Evolutionary conservation across 2,888 invertebrate species (phyloP).

Genomic region (Lasioglossum villosulum): DNA sequence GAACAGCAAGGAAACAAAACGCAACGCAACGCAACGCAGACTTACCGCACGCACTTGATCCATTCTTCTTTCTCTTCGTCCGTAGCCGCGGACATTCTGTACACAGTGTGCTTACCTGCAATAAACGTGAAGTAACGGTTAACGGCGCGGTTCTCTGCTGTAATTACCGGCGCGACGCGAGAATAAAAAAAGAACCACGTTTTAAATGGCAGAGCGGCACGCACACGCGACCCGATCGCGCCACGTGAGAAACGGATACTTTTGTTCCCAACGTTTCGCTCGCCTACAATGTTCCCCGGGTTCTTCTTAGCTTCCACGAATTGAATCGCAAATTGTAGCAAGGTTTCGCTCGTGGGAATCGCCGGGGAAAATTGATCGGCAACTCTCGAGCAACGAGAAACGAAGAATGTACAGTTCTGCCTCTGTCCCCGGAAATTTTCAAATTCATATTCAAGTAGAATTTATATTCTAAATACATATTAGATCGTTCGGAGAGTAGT

Average conservation of each 20-base stretch:
- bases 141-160: slow-evolving; percentile 13
- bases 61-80: slow-evolving; percentile 98
- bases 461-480: too few relatives aligned
- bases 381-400: not conserved
- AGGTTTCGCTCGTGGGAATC: not conserved
- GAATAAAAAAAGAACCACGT: not conserved
- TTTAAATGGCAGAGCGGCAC: slow-evolving; percentile 25
- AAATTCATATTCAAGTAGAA: not conserved
- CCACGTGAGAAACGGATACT: slow-evolving; percentile 26
- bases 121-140: slow-evolving; percentile 50
- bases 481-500: too few relatives aligned
- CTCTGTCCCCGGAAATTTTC: not conserved
- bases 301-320: not conserved
- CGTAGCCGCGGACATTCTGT: slow-evolving; percentile 98
- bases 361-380: not conserved
- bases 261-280: not conserved
- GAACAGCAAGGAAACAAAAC: not conserved
- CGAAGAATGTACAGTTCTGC: not conserved
- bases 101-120: slow-evolving; percentile 91
- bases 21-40: slow-evolving; percentile 18
- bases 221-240: slow-evolving; percentile 32
- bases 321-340: not conserved
- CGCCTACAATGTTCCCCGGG: not conserved
- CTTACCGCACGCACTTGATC: slow-evolving; percentile 93
- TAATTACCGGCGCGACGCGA: slow-evolving; percentile 28